Evolutionary conservation across 2,888 invertebrate genomes (phyloP).

Genomic region (Chouioia cunea): DNA sequence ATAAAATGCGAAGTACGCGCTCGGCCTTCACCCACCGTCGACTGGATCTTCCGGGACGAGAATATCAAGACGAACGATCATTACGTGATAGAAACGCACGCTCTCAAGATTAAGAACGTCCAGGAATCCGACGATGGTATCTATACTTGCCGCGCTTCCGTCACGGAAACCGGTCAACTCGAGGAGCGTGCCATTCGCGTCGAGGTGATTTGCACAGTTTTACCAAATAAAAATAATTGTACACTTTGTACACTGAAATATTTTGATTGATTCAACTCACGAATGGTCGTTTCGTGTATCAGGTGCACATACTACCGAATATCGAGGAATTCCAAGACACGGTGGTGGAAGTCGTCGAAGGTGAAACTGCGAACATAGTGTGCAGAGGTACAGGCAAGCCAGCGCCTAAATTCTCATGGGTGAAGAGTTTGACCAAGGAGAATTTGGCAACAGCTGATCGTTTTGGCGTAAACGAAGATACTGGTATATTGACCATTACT

Average conservation of each 20-base stretch:
- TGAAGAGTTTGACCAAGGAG: constrained; percentile 79
- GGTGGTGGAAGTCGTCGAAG: constrained; percentile 82
- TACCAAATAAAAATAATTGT: neutral
- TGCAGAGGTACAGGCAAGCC: constrained; percentile 90
- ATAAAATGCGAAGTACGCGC: constrained; percentile 89
- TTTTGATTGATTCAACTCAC: neutral
- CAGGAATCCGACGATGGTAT: constrained; percentile 87
- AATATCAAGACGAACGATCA: constrained; percentile 78
- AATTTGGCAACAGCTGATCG: constrained; percentile 79
- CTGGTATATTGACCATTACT: constrained; percentile 80
- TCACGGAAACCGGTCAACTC: constrained; percentile 80
- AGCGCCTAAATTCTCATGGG: constrained; percentile 86
- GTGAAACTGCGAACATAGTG: constrained; percentile 79
- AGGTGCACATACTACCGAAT: constrained; percentile 82
- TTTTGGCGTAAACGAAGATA: constrained; percentile 78
- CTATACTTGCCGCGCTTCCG: constrained; percentile 90
- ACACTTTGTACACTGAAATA: neutral
- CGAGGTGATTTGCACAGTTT: constrained; percentile 72
- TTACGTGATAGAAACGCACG: constrained; percentile 81
- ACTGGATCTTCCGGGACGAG: constrained; percentile 86
- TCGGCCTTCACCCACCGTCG: constrained; percentile 85
- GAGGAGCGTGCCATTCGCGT: constrained; percentile 83
- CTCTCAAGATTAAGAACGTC: constrained; percentile 82
- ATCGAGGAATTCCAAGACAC: constrained; percentile 75
- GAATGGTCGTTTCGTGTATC: constrained; percentile 33